Evolutionary conservation across 1,140 invertebrate genomes (phyloP).

Genomic region (Argopecten irradians): DNA sequence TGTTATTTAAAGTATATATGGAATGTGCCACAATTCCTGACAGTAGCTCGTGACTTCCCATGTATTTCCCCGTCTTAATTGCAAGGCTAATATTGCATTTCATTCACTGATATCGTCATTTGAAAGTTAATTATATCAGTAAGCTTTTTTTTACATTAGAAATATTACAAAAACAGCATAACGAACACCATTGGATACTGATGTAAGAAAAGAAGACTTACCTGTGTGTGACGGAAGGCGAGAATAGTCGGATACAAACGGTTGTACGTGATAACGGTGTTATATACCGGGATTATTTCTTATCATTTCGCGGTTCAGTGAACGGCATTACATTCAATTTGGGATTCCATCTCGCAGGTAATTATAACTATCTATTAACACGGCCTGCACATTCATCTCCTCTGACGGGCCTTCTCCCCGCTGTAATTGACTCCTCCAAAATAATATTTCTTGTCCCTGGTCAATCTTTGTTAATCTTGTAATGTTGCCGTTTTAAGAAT

Average conservation of each 20-base stretch:
- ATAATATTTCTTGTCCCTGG: not conserved
- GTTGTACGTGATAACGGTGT: not conserved
- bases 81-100: too few relatives aligned
- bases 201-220: not conserved
- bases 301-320: not conserved
- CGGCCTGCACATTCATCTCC: not conserved
- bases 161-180: too few relatives aligned
- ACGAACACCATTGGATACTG: too few relatives aligned
- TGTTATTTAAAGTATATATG: too few relatives aligned
- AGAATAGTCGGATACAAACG: not conserved
- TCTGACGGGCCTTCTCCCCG: not conserved
- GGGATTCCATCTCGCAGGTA: not conserved
- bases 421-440: slow-evolving; percentile 14
- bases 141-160: too few relatives aligned
- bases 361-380: not conserved
- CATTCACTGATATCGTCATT: too few relatives aligned
- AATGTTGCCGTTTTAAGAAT: slow-evolving; percentile 3
- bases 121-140: too few relatives aligned
- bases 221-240: not conserved
- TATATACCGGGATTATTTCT: slow-evolving; percentile 1
- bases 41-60: too few relatives aligned
- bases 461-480: not conserved
- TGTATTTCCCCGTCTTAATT: too few relatives aligned
- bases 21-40: too few relatives aligned
- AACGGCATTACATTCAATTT: slow-evolving; percentile 4